Conservation (phyloP, 2,797 vertebrate species). For the Gorsachius magnificus region DNA sequence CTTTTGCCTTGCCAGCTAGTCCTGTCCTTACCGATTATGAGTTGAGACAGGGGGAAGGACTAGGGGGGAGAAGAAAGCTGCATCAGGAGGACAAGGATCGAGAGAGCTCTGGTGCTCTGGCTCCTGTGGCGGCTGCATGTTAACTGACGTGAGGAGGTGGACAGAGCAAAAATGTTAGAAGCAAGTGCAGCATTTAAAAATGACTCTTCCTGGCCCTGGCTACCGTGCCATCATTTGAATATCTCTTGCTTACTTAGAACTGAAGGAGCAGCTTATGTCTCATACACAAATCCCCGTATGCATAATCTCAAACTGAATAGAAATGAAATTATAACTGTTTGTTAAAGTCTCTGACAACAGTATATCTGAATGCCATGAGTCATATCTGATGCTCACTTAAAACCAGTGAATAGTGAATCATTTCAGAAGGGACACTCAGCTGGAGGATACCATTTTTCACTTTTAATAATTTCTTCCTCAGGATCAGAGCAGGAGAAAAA, state of each 20-base stretch:
- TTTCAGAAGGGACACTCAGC: not conserved
- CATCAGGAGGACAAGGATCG: not conserved
- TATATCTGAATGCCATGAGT: not conserved
- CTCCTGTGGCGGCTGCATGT: accelerated
- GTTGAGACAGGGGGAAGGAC: not conserved
- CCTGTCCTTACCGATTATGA: not conserved
- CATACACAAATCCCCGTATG: not conserved
- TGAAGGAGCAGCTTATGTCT: not conserved
- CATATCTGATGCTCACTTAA: not conserved
- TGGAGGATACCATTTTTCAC: not conserved
- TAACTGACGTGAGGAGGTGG: not conserved
- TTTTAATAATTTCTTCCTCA: not conserved
- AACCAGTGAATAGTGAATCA: not conserved
- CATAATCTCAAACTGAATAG: not conserved
- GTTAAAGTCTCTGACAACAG: not conserved
- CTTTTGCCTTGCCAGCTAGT: not conserved
- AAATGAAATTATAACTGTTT: not conserved
- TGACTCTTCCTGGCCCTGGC: not conserved
- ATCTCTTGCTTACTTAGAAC: not conserved
- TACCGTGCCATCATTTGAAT: not conserved
- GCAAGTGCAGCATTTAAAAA: not conserved
- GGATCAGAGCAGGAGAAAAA: not conserved
- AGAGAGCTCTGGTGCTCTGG: not conserved
- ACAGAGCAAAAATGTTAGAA: not conserved
- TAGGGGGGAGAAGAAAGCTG: not conserved